Percentiles rank a stretch among this genome's conserved stretches.
These are phyloP conservation scores for Bostrychus sinensis DNA, from an alignment of 2,113 vertebrate genomes.

Conservation along the genomic window DNA sequence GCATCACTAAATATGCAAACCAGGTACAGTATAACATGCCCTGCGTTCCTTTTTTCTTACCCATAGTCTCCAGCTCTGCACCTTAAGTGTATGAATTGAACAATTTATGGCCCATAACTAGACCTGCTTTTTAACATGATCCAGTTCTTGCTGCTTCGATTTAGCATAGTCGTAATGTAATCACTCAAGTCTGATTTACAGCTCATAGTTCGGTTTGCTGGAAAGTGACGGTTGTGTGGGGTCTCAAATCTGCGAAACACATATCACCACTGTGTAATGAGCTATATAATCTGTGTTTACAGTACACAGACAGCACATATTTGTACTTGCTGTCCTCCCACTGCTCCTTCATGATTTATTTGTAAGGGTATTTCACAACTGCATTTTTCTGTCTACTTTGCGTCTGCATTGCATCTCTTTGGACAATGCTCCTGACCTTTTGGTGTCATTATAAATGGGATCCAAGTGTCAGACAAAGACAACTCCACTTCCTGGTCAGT, in stretches of 20 bases:
- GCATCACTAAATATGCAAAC: too few relatives aligned
- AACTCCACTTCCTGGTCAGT: conserved; percentile 8
- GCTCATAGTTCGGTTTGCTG: background rate
- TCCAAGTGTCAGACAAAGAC: conserved; percentile 6
- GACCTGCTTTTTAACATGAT: conserved; percentile 3
- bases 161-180: background rate
- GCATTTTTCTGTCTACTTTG: conserved; percentile 29
- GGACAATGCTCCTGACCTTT: conserved; percentile 23
- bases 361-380: conserved; percentile 39
- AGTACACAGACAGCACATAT: conserved; percentile 15
- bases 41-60: background rate
- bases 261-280: background rate
- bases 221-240: conserved; percentile 1
- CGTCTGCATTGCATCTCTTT: conserved; percentile 32
- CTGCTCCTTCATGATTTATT: conserved; percentile 16
- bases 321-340: conserved; percentile 12
- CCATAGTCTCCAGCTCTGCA: background rate
- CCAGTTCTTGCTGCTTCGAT: conserved; percentile 10
- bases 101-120: background rate
- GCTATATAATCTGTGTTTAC: conserved; percentile 19
- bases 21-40: background rate
- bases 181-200: conserved; percentile 9
- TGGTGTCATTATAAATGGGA: conserved; percentile 21
- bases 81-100: background rate
- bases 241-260: conserved; percentile 12